Evolutionary conservation across 2,888 invertebrate species (phyloP).

Genomic region (Nipponacmea schrenckii): DNA sequence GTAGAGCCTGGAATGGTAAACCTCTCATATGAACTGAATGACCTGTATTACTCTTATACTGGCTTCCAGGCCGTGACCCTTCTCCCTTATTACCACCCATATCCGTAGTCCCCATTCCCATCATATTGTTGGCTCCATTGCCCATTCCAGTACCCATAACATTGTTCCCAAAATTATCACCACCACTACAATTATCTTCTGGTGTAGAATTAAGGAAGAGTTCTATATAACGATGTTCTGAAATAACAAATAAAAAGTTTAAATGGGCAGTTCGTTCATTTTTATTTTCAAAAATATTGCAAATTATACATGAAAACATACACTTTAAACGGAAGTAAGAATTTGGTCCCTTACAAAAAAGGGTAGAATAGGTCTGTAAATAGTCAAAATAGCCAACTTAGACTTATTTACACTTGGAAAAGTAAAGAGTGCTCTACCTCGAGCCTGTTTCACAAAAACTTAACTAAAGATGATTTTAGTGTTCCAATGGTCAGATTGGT

Average conservation of each 20-base stretch:
- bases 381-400: too few species aligned
- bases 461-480: too few species aligned
- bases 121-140: slow-evolving; percentile 30
- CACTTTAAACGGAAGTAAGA: too few species aligned
- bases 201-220: slow-evolving; percentile 79
- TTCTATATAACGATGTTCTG: slow-evolving; percentile 81
- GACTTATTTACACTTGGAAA: too few species aligned
- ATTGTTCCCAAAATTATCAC: slow-evolving; percentile 37
- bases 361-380: too few species aligned
- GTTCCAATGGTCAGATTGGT: too few species aligned
- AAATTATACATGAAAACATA: too few species aligned
- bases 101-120: slow-evolving; percentile 26
- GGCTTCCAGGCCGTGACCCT: slow-evolving; percentile 53
- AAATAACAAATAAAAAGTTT: slow-evolving; percentile 31
- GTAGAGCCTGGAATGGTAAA: slow-evolving; percentile 86
- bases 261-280: too few species aligned
- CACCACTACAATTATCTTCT: slow-evolving; percentile 37
- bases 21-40: slow-evolving; percentile 85
- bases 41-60: slow-evolving; percentile 65
- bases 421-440: too few species aligned
- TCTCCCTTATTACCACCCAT: slow-evolving; percentile 35
- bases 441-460: too few species aligned
- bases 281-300: too few species aligned
- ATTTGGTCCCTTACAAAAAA: too few species aligned
- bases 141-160: slow-evolving; percentile 39